Base-by-base conservation (phyloP, 2,113 vertebrate genomes). In the Muscicapa adusta region DNA sequence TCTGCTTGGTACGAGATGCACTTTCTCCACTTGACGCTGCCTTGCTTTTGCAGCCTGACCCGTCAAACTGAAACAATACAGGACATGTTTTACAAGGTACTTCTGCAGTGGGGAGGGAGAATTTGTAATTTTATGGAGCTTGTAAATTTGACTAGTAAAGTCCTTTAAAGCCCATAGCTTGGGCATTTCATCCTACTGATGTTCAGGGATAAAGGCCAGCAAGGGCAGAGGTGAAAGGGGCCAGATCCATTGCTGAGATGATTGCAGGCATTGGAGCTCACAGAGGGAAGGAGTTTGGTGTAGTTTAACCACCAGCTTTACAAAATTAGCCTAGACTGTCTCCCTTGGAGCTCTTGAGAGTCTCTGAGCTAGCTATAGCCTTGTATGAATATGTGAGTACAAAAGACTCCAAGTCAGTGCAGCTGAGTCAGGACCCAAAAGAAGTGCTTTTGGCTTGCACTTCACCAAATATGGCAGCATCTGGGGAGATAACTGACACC, bases 71-170 rank as follows among this genome's bases (percentile, higher is more conserved):
- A 93, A 94, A 93, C 83, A 95, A 91, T 88, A 91, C 67, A 66
- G 89, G 67, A 73, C 74, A 78, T 38, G 67, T 95, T 96, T 95
- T 94, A 96, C 91, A 96, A 96, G 90, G 84, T 94, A 71, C 3
- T 92, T 91, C 89, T 93, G 74, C 77, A 82, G 56, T 60, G 74
- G 50, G 57, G 72, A 95, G 86, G 60, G 82, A 93, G 93, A 96
- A 86, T 68, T 63, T 81, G 68, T 94, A 92, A 92, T 96, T 97
- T 96, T 96, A 97, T 95, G 83, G 96, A 91, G 90, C 96, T 96
- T 95, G 91, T 95, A 97, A 97, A 96, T 43, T 25, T 67, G 89
- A 91, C 94, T 96, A 95, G 88, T 97, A 97, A 97, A 96, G 85
- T 83, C 88, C 85, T 95, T 91, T 82, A 95, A 96, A 96, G 76